Evolutionary conservation across 2,113 vertebrate species (phyloP).

Genomic region (Rhagologus leucostigma): DNA sequence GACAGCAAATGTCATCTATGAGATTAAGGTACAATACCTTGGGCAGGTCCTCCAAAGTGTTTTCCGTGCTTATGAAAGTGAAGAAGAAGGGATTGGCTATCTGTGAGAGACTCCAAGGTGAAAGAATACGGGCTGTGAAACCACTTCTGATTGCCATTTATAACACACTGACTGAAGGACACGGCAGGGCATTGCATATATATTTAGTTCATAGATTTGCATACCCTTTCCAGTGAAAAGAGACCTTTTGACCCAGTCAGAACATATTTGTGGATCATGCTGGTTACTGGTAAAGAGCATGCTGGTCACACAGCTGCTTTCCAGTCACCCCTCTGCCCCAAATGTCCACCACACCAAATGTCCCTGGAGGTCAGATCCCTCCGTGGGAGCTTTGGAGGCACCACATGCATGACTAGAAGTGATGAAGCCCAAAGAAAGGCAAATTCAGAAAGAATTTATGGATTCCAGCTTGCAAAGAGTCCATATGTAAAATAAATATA

Average conservation of each 20-base stretch:
- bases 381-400: background rate
- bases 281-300: background rate
- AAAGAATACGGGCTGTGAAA: background rate
- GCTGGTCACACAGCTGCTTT: background rate
- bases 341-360: background rate
- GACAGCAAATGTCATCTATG: background rate
- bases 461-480: background rate
- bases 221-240: background rate
- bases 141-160: background rate
- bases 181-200: background rate
- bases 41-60: background rate
- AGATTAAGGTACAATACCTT: background rate
- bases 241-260: background rate
- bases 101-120: background rate
- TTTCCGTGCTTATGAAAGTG: background rate
- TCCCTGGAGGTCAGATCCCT: background rate
- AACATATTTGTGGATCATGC: background rate
- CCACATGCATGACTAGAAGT: background rate
- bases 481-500: rapidly evolving
- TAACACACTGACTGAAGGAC: background rate
- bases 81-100: background rate
- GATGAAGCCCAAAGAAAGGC: background rate
- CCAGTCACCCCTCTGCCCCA: background rate
- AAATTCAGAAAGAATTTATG: background rate
- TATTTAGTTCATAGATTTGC: background rate